Evolutionary conservation across 2,113 vertebrate genomes (phyloP).

Genomic region (Pyrgilauda ruficollis): DNA sequence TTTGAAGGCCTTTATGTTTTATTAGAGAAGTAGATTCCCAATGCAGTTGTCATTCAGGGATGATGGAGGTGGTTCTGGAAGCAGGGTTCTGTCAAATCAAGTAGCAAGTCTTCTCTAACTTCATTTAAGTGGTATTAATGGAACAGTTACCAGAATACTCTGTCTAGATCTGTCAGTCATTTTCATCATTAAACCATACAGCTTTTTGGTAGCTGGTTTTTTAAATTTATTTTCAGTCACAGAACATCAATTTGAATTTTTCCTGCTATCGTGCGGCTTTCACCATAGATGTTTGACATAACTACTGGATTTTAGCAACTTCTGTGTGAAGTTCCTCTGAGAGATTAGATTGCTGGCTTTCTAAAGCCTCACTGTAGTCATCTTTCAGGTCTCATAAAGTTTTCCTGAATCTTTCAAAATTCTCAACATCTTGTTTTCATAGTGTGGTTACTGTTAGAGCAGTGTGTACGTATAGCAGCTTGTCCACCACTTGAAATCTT

Average conservation of each 20-base stretch:
- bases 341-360: background rate
- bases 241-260: background rate
- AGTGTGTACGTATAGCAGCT: accelerated
- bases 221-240: background rate
- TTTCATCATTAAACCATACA: background rate
- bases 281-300: background rate
- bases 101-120: background rate
- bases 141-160: background rate
- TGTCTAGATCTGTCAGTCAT: background rate
- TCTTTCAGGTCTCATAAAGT: background rate
- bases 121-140: background rate
- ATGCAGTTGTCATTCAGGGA: background rate
- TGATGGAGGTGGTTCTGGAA: background rate
- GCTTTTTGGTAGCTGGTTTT: accelerated
- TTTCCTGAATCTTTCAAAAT: background rate
- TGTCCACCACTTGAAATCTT: background rate
- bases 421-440: background rate
- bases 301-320: background rate
- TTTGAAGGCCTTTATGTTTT: background rate
- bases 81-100: background rate
- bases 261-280: background rate
- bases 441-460: background rate
- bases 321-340: background rate
- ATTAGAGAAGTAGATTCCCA: background rate
- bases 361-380: background rate